Percentiles rank a stretch among this genome's conserved stretches.
Conservation (phyloP, 2,888 invertebrate species). For the Caenorhabditis afra region DNA sequence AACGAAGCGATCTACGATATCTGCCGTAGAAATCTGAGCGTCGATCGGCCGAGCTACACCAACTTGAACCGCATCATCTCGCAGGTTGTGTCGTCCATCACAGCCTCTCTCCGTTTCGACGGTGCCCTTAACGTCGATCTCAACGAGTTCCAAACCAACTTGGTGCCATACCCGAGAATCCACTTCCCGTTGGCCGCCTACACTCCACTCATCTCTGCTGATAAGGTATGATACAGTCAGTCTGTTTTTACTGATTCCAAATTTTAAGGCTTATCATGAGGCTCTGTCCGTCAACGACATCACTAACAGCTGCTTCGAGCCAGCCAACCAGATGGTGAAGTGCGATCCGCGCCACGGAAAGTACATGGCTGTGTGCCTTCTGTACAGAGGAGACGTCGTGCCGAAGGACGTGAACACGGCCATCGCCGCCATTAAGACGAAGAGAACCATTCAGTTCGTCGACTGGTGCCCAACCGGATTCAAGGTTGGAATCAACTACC, state of each 20-base stretch:
- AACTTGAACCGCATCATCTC: constrained; percentile 94
- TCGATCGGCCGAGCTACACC: constrained; percentile 87
- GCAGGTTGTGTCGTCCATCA: constrained; percentile 91
- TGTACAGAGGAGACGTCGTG: constrained; percentile 89
- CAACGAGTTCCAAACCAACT: constrained; percentile 85
- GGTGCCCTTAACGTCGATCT: constrained; percentile 93
- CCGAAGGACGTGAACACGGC: constrained; percentile 94
- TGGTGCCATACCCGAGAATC: constrained; percentile 91
- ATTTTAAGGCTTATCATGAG: constrained; percentile 73
- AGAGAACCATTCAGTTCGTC: constrained; percentile 88
- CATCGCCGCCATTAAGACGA: constrained; percentile 95
- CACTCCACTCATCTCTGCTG: constrained; percentile 78
- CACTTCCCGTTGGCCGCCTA: constrained; percentile 89
- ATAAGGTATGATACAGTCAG: constrained; percentile 58
- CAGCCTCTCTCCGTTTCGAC: constrained; percentile 92
- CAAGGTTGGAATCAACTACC: constrained; percentile 83
- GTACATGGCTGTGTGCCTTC: constrained; percentile 82
- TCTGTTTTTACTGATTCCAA: neutral
- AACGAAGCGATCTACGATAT: constrained; percentile 95
- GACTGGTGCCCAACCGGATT: constrained; percentile 84
- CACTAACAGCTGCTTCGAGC: constrained; percentile 91
- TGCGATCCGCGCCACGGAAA: constrained; percentile 86
- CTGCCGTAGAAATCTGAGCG: constrained; percentile 87
- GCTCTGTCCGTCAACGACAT: constrained; percentile 85
- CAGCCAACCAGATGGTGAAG: constrained; percentile 92